These are phyloP conservation scores for Orthosia cruda DNA, from an alignment of 2,888 invertebrate species.

Conservation along the genomic window DNA sequence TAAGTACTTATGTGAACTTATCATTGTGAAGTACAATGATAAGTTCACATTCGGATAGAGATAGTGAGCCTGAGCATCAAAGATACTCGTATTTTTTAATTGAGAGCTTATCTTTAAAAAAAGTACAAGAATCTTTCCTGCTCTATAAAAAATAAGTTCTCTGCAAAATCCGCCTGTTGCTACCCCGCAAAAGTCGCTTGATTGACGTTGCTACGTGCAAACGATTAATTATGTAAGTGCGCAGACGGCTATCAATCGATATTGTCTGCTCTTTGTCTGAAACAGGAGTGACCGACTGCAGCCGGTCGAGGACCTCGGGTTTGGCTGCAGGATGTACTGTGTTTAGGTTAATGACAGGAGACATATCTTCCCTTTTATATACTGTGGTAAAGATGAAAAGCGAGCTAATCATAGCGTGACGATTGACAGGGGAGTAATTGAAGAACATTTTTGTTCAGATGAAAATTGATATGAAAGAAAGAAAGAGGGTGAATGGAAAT, in stretches of 20 bases:
- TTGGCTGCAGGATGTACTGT: conserved; percentile 15
- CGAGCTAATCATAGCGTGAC: too few relatives aligned
- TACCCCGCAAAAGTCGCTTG: conserved; percentile 6
- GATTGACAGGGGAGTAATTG: too few relatives aligned
- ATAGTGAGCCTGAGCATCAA: too few relatives aligned
- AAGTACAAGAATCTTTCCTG: background rate
- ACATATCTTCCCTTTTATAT: background rate
- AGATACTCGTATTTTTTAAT: too few relatives aligned
- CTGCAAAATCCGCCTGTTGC: conserved; percentile 8
- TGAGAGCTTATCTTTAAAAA: too few relatives aligned
- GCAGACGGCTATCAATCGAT: conserved; percentile 54
- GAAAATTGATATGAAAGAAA: background rate
- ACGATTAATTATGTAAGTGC: conserved; percentile 48
- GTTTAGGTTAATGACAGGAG: conserved; percentile 5
- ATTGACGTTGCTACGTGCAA: conserved; percentile 16
- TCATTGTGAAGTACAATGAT: too few relatives aligned
- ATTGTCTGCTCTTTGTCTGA: conserved; percentile 54
- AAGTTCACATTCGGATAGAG: too few relatives aligned
- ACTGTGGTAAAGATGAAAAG: too few relatives aligned
- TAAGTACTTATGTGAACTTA: too few relatives aligned
- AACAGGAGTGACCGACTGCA: conserved; percentile 40
- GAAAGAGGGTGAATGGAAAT: background rate
- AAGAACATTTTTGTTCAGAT: background rate
- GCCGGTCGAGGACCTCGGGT: conserved; percentile 46
- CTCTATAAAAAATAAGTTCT: background rate